Evolutionary conservation across 2,888 invertebrate species (phyloP).

Genomic region (Ariolimax columbianus): DNA sequence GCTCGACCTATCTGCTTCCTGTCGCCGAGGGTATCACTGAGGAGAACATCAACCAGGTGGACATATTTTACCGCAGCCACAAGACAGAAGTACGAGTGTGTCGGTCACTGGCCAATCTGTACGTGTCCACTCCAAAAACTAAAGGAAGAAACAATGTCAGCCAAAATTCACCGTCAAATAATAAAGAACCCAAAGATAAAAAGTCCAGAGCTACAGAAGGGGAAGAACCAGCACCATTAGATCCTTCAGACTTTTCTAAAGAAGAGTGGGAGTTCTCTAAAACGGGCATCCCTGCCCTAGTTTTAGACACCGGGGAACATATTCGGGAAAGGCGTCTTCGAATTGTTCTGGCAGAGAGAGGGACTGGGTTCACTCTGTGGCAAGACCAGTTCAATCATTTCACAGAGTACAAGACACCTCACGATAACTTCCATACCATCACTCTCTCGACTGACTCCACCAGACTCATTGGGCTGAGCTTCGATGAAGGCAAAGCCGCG

Average conservation of each 20-base stretch:
- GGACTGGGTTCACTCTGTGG: slow-evolving; percentile 90
- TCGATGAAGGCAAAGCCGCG: slow-evolving; percentile 87
- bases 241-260: slow-evolving; percentile 37
- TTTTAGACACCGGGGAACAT: slow-evolving; percentile 88
- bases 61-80: slow-evolving; percentile 82
- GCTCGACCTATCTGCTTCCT: slow-evolving; percentile 46
- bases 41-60: slow-evolving; percentile 75
- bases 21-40: slow-evolving; percentile 70
- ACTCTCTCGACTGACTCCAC: slow-evolving; percentile 88
- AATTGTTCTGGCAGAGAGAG: slow-evolving; percentile 87
- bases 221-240: neutral
- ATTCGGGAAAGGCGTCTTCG: slow-evolving; percentile 81
- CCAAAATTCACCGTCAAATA: slow-evolving; percentile 9
- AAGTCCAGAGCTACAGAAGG: neutral
- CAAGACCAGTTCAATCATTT: slow-evolving; percentile 89
- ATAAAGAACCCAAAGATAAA: slow-evolving; percentile 26
- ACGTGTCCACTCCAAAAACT: slow-evolving; percentile 74
- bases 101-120: slow-evolving; percentile 84
- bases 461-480: slow-evolving; percentile 87
- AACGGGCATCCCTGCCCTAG: slow-evolving; percentile 88
- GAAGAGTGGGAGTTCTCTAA: slow-evolving; percentile 85
- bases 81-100: slow-evolving; percentile 89
- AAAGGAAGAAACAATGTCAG: neutral
- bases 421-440: slow-evolving; percentile 87
- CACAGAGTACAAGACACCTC: slow-evolving; percentile 85